Percentiles rank a stretch among this genome's conserved stretches.
These are phyloP conservation scores for Callopanchax toddi DNA, from an alignment of 2,113 vertebrate genomes.

Conservation along the genomic window DNA sequence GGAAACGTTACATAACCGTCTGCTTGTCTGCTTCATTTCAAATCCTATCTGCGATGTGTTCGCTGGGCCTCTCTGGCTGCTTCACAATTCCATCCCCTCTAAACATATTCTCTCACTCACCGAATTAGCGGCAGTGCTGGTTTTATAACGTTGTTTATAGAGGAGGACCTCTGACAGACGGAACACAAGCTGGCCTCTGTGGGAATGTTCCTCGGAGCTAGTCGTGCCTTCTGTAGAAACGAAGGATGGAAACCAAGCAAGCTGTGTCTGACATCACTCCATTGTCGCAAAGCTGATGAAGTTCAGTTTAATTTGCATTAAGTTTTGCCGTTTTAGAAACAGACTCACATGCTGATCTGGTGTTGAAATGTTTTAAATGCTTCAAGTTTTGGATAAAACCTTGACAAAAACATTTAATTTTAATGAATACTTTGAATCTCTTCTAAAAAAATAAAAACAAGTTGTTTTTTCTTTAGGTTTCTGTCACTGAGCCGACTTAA, in stretches of 20 bases:
- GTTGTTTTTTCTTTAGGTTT: background rate
- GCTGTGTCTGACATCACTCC: too few relatives aligned
- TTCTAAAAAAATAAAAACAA: too few relatives aligned
- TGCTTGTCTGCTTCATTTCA: constrained; percentile 75
- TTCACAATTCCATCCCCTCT: constrained; percentile 57
- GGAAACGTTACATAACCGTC: constrained; percentile 73
- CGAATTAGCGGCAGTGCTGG: constrained; percentile 61
- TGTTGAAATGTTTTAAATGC: too few relatives aligned
- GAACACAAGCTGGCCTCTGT: constrained; percentile 22
- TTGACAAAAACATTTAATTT: too few relatives aligned
- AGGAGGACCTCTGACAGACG: constrained; percentile 24
- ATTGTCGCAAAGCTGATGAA: too few relatives aligned
- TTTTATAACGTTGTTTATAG: constrained; percentile 67
- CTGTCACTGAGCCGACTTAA: background rate
- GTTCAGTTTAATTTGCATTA: too few relatives aligned
- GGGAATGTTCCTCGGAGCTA: constrained; percentile 1
- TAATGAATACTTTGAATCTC: too few relatives aligned
- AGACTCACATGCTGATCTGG: too few relatives aligned
- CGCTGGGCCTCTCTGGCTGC: constrained; percentile 52
- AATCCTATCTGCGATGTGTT: constrained; percentile 71
- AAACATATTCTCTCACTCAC: constrained; percentile 54
- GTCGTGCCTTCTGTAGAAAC: constrained; percentile 5
- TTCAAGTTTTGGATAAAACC: too few relatives aligned
- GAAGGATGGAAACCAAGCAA: too few relatives aligned
- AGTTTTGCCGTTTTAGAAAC: too few relatives aligned